phyloP scores from a whole-genome alignment of 2,797 vertebrate species.

The Sparus aurata region DNA sequence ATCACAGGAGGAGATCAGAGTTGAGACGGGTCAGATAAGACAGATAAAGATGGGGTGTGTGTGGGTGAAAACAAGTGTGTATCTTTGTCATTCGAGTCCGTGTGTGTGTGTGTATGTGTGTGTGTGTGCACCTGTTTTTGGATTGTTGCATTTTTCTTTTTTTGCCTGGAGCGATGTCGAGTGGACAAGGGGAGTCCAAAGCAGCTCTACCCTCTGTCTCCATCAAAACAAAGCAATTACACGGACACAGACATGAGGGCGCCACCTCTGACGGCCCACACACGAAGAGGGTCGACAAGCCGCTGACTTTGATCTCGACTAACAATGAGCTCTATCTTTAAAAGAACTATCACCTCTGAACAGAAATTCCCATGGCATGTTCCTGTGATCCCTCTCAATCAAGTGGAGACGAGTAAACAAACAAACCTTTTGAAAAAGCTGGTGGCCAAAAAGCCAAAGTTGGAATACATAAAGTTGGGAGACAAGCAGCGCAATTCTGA shows the following conservation, averaged over 20 bases:
- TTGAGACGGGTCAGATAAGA: slow-evolving; percentile 52
- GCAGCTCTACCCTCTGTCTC: slow-evolving; percentile 34
- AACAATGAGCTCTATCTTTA: background rate
- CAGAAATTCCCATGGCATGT: background rate
- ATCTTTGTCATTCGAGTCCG: slow-evolving; percentile 3
- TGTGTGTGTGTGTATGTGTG: background rate
- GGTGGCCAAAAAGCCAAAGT: too few relatives aligned
- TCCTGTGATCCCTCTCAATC: background rate
- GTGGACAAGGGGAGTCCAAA: slow-evolving; percentile 35
- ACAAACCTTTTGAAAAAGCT: background rate
- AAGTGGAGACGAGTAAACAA: background rate
- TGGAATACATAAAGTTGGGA: too few relatives aligned
- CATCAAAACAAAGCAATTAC: slow-evolving; percentile 55
- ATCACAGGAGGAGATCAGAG: slow-evolving; percentile 59
- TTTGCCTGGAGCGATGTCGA: slow-evolving; percentile 48
- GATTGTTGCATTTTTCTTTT: slow-evolving; percentile 47
- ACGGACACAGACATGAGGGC: slow-evolving; percentile 8
- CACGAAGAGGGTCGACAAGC: slow-evolving; percentile 12
- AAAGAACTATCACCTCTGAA: slow-evolving; percentile 9
- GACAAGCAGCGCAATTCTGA: too few relatives aligned
- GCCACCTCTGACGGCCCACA: slow-evolving; percentile 19
- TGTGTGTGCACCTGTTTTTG: slow-evolving; percentile 6
- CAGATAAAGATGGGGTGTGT: slow-evolving; percentile 20
- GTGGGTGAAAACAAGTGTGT: background rate
- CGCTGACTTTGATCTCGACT: slow-evolving; percentile 6